phyloP scores from a whole-genome alignment of 2,113 vertebrate species.

The Onychorhynchus coronatus region DNA sequence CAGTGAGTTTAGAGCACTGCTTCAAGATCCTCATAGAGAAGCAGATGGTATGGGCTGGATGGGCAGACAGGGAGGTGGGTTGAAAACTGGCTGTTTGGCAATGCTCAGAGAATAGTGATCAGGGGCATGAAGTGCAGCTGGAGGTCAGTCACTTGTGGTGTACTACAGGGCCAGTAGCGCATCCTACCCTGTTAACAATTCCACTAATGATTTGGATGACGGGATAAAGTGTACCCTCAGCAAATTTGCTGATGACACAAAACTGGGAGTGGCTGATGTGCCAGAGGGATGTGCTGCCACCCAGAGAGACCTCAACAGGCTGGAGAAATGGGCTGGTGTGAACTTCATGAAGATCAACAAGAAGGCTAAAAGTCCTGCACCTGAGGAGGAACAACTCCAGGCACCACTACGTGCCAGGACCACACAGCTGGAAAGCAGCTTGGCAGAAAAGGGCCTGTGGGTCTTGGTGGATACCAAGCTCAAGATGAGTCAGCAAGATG shows the following conservation, averaged over 20 bases:
- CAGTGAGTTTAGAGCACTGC: not conserved
- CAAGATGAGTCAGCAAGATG: not conserved
- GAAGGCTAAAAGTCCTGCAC: not conserved
- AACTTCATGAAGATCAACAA: not conserved
- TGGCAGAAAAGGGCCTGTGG: not conserved
- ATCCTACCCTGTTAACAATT: not conserved
- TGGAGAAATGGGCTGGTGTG: not conserved
- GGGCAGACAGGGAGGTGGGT: not conserved
- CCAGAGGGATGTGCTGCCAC: not conserved
- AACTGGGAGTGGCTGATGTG: not conserved
- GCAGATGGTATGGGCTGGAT: not conserved
- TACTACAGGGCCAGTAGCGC: no score
- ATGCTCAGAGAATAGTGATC: not conserved
- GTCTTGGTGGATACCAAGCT: not conserved
- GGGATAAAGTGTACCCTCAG: not conserved
- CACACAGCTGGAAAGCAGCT: not conserved
- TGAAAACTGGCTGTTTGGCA: not conserved
- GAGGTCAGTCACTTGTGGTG: not conserved
- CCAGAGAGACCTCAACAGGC: not conserved
- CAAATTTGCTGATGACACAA: not conserved
- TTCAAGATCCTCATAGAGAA: not conserved
- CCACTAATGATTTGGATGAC: not conserved
- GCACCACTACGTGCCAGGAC: not conserved
- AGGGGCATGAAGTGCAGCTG: rapidly evolving
- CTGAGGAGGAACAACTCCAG: not conserved